A percentile compares a stretch with the other conserved stretches of the same genome.
These are phyloP conservation scores for Tipula lateralis DNA, from an alignment of 2,888 invertebrate species.

Conservation along the genomic window DNA sequence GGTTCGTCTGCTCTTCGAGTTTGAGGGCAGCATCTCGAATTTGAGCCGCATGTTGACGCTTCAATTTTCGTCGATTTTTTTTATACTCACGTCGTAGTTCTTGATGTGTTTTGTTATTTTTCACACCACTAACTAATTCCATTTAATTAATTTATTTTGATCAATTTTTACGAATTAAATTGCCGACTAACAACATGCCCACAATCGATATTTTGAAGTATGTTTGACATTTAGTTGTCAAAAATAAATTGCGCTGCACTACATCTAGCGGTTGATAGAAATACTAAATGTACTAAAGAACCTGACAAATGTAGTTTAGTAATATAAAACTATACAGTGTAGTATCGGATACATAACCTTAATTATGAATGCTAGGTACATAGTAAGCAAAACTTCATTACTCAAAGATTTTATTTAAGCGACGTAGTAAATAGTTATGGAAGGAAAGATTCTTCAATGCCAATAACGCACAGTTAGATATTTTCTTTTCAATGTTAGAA, in stretches of 20 bases:
- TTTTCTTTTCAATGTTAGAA: no score
- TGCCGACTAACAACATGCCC: no score
- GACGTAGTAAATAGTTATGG: no score
- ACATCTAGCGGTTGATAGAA: not conserved
- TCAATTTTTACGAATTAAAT: not conserved
- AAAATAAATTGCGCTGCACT: not conserved
- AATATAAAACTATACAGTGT: no score
- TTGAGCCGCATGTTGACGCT: not conserved
- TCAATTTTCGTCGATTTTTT: not conserved
- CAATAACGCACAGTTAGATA: no score
- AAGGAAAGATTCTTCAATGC: no score
- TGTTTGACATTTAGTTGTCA: not conserved
- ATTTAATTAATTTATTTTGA: not conserved
- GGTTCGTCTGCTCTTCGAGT: slow-evolving; percentile 43
- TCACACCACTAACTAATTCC: not conserved
- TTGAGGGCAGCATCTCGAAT: not conserved
- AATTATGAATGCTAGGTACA: no score
- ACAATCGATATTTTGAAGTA: not conserved
- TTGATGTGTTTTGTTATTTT: not conserved
- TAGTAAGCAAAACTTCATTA: no score
- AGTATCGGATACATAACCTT: not conserved
- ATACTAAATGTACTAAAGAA: not conserved
- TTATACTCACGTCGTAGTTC: not conserved
- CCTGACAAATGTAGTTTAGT: not conserved
- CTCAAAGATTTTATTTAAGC: no score